Conservation (phyloP, 2,888 invertebrate species). For the Poecilus cupreus region DNA sequence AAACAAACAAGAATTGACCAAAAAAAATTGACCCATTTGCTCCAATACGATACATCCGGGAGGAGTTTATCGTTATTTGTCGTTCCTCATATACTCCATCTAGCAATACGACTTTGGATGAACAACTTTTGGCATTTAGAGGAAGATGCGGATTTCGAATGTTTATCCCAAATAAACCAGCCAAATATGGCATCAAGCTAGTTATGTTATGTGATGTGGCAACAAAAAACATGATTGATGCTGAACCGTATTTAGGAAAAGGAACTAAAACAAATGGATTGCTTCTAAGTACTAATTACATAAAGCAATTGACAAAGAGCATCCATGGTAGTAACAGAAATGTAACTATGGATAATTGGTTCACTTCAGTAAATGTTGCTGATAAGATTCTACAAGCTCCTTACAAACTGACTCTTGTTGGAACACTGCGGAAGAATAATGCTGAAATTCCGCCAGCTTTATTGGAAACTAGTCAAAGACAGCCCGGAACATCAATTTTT, state of each 20-base stretch:
- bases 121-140: neutral
- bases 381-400: neutral
- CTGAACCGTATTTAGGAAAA: slow-evolving; percentile 51
- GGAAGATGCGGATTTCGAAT: neutral
- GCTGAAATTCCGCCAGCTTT: slow-evolving; percentile 61
- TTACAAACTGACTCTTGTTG: neutral
- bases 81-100: neutral
- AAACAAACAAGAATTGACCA: slow-evolving; percentile 31
- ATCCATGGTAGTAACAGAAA: neutral
- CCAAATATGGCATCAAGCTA: neutral
- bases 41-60: neutral
- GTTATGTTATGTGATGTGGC: slow-evolving; percentile 62
- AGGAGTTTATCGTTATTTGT: neutral
- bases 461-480: slow-evolving; percentile 33
- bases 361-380: slow-evolving; percentile 54
- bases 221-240: slow-evolving; percentile 66
- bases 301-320: slow-evolving; percentile 45
- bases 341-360: neutral
- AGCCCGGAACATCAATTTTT: slow-evolving; percentile 47
- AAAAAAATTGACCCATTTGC: slow-evolving; percentile 36
- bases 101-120: neutral
- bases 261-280: neutral
- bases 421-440: neutral
- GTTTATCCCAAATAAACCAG: neutral
- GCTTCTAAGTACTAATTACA: slow-evolving; percentile 63